Evolutionary conservation across 2,797 vertebrate species (phyloP).

Genomic region (Acanthiza pusilla): DNA sequence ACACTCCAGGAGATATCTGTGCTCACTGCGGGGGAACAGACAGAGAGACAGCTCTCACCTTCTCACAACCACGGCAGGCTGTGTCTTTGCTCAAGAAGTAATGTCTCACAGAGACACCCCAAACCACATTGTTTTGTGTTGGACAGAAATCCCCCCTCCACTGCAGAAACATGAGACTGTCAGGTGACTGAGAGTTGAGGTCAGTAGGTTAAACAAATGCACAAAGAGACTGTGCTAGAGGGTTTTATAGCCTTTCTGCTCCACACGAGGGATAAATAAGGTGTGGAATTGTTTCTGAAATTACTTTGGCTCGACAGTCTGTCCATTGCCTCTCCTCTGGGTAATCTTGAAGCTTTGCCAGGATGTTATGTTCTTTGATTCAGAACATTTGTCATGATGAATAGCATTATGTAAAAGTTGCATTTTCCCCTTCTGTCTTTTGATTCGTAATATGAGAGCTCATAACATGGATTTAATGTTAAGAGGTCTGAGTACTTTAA

Average conservation of each 20-base stretch:
- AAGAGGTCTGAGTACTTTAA: neutral
- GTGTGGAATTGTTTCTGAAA: conserved; percentile 31
- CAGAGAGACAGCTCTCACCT: neutral
- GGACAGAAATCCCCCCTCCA: neutral
- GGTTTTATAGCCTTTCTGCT: neutral
- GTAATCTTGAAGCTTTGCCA: conserved; percentile 45
- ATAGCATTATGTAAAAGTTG: conserved; percentile 16
- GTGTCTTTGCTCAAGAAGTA: neutral
- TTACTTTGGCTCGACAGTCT: neutral
- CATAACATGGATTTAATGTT: neutral
- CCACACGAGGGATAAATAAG: neutral
- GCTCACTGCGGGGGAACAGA: neutral
- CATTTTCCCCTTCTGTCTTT: conserved; percentile 30
- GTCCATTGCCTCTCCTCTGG: conserved; percentile 36
- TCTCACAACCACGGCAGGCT: accelerated
- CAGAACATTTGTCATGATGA: conserved; percentile 45
- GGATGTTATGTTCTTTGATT: conserved; percentile 35
- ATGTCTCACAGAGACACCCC: accelerated
- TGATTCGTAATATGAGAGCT: neutral
- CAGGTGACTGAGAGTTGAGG: neutral
- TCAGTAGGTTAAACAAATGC: conserved; percentile 13
- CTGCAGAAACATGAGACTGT: neutral
- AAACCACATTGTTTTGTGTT: neutral
- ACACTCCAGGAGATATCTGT: neutral
- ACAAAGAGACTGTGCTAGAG: neutral